Conservation (phyloP, 1,140 invertebrate species). For the Kradibia gibbosae region DNA sequence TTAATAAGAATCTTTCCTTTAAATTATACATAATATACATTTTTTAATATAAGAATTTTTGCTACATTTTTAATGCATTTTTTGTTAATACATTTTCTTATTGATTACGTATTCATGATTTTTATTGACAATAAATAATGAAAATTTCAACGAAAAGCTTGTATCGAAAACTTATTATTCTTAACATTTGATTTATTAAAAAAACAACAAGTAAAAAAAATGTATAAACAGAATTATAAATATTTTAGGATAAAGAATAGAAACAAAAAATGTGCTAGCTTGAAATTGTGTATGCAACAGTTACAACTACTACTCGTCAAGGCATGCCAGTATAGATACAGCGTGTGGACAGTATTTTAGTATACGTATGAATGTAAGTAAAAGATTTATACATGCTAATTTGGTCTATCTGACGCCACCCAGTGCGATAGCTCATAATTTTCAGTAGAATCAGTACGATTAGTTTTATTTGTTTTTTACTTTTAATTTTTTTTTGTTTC, state of each 20-base stretch:
- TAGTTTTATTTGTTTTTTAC: conserved; percentile 5
- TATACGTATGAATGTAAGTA: not conserved
- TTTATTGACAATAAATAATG: too few species aligned
- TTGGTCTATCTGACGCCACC: conserved; percentile 21
- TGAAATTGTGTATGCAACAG: conserved; percentile 56
- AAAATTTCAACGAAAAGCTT: too few species aligned
- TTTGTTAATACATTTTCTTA: too few species aligned
- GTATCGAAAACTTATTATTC: not conserved
- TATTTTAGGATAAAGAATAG: not conserved
- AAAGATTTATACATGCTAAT: conserved; percentile 16
- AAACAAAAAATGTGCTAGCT: conserved; percentile 10
- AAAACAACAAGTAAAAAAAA: not conserved
- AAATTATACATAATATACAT: too few species aligned
- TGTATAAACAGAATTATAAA: conserved; percentile 1
- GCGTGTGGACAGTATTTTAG: conserved; percentile 8
- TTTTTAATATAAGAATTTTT: too few species aligned
- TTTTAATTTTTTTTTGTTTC: not conserved
- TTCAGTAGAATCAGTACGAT: not conserved
- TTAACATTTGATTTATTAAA: not conserved
- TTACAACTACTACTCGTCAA: conserved; percentile 53
- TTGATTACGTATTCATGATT: too few species aligned
- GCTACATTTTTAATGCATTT: too few species aligned
- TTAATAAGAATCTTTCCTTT: too few species aligned
- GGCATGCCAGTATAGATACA: conserved; percentile 21
- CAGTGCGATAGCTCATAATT: conserved; percentile 12